These are phyloP conservation scores for Eilema depressum DNA, from an alignment of 2,888 invertebrate species.

Conservation along the genomic window DNA sequence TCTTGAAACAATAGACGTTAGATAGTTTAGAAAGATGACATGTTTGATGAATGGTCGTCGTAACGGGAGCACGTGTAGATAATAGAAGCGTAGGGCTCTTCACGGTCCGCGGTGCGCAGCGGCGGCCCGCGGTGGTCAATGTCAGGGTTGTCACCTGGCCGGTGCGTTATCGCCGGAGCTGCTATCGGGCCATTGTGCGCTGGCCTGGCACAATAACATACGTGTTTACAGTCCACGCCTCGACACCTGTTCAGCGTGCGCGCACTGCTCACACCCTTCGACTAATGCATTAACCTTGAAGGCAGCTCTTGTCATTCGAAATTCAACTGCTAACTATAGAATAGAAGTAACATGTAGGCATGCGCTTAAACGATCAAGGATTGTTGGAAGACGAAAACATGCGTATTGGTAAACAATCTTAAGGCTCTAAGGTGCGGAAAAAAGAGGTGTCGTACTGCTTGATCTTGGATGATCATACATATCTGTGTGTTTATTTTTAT, in stretches of 20 bases:
- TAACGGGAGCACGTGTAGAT: constrained; percentile 4
- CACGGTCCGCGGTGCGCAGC: not conserved
- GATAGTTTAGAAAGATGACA: constrained; percentile 14
- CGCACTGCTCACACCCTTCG: not conserved
- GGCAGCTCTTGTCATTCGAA: not conserved
- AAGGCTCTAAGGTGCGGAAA: no score
- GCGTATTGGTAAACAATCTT: no score
- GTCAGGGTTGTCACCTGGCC: constrained; percentile 49
- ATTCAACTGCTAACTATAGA: no score
- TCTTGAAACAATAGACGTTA: constrained; percentile 13
- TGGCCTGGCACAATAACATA: constrained; percentile 46
- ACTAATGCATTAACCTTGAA: not conserved
- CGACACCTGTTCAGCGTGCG: constrained; percentile 38
- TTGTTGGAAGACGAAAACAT: no score
- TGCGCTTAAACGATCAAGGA: no score
- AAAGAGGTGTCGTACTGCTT: no score
- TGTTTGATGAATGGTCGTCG: not conserved
- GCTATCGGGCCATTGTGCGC: constrained; percentile 57
- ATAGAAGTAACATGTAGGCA: no score
- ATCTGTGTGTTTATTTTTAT: no score
- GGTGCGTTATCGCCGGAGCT: constrained; percentile 50
- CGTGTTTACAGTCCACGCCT: constrained; percentile 45
- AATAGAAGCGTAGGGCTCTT: not conserved
- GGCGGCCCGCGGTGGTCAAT: constrained; percentile 17
- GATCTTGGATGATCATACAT: no score